Evolutionary conservation across 1,140 invertebrate genomes (phyloP), one percentile per base, ranked within the genome.

Genomic region (Pentalonia nigronervosa): DNA sequence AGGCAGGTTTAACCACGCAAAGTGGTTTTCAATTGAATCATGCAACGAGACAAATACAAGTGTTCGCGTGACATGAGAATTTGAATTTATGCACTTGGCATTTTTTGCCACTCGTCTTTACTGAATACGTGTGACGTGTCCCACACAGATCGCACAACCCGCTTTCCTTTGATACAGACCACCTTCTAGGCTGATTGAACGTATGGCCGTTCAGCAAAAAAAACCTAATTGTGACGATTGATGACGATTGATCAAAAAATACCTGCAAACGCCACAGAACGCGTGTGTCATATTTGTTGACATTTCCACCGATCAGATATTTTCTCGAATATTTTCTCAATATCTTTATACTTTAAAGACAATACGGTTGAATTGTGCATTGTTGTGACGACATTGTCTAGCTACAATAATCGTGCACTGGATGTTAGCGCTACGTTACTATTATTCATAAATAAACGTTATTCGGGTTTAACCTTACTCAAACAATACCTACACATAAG

Each of bases 401-500:
- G 30, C 9, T 67, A 76, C n/a, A 76, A 76, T n/a, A n/a, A 67
- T n/a, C 30, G 30, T 7, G 30, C 6, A n/a, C 30, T 53, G 6
- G 60, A n/a, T 17, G 30, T n/a, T n/a, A 14, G 60, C 30, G 30
- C 4, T 67, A 11, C 30, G n/a, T n/a, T 17, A n/a, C 60, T n/a
- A n/a, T n/a, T 67, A 76, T 30, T 76, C 60, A 76, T 76, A n/a
- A 76, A 76, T 76, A 76, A 76, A n/a, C 30, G 60, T n/a, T 76
- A n/a, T n/a, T 76, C 60, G 60, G 60, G 60, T 76, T 76, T 34
- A 76, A 76, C 60, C 60, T 76, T n/a, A 20, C n/a, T 76, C 60
- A 76, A n/a, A 76, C 30, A 76, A 34, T 53, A 21, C 21, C 23
- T 53, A 17, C 60, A n/a, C 60, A 11, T n/a, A 76, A 76, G 60